phyloP scores from a whole-genome alignment of 2,113 vertebrate genomes.

The Anolis sagrei region DNA sequence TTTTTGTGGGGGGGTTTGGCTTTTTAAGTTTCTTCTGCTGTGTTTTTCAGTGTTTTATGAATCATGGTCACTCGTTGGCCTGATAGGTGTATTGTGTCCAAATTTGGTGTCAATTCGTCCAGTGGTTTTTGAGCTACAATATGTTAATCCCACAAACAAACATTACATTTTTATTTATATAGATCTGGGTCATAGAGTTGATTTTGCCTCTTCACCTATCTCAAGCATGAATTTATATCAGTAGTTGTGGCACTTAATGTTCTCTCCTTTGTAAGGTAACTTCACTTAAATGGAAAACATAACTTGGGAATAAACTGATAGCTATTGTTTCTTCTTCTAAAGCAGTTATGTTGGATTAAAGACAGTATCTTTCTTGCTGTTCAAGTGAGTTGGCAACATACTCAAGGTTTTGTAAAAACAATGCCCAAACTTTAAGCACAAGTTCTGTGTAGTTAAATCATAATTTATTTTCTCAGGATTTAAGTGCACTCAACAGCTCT shows the following conservation, averaged over 20 bases:
- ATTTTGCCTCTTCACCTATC: not conserved
- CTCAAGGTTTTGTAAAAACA: not conserved
- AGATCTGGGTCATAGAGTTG: accelerated
- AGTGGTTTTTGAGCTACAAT: no score
- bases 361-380: not conserved
- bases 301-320: not conserved
- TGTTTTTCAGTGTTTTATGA: no score
- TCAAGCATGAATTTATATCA: accelerated
- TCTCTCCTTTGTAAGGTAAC: constrained; percentile 1
- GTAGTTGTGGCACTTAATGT: not conserved
- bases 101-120: no score
- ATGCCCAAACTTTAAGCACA: not conserved
- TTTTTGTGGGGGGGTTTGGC: no score
- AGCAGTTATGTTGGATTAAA: not conserved
- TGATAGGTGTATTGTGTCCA: no score
- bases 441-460: not conserved
- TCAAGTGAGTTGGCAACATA: not conserved
- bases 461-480: not conserved
- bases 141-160: no score
- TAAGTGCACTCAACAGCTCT: not conserved
- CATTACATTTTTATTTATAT: no score
- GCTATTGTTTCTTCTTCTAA: not conserved
- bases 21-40: no score
- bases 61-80: no score
- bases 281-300: not conserved